These are phyloP conservation scores for Odontamblyopus rebecca DNA, from an alignment of 2,797 vertebrate genomes.

Conservation along the genomic window DNA sequence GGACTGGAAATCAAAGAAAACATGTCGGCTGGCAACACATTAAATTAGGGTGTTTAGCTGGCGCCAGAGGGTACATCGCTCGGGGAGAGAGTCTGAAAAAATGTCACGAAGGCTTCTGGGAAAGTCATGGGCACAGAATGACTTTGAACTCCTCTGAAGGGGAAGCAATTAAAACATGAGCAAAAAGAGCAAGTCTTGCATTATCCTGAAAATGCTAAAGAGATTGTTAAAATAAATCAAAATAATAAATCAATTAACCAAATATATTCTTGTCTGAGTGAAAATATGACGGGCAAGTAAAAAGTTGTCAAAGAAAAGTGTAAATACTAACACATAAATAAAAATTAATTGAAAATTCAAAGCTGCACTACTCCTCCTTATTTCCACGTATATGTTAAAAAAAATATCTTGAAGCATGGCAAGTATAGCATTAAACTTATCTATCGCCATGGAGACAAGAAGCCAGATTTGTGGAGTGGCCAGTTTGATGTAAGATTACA, in stretches of 20 bases:
- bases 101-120: slow-evolving; percentile 30
- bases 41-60: slow-evolving; percentile 46
- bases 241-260: neutral
- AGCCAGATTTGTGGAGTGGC: no score
- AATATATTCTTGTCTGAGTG: neutral
- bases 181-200: neutral
- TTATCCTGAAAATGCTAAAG: neutral
- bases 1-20: slow-evolving; percentile 48
- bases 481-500: no score
- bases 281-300: neutral
- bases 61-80: slow-evolving; percentile 33
- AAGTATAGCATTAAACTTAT: no score
- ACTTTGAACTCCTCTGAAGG: slow-evolving; percentile 22
- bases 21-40: slow-evolving; percentile 49
- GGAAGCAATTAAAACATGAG: slow-evolving; percentile 12
- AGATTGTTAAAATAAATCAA: neutral
- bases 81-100: slow-evolving; percentile 31
- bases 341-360: no score
- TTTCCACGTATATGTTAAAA: no score
- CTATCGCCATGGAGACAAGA: no score
- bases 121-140: slow-evolving; percentile 17
- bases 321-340: neutral
- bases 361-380: no score
- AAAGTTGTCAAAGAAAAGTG: neutral
- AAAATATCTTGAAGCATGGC: no score